A percentile compares a stretch with the other conserved stretches of the same genome.
phyloP scores from a whole-genome alignment of 2,113 vertebrate genomes.

The Kobus ellipsiprymnus region DNA sequence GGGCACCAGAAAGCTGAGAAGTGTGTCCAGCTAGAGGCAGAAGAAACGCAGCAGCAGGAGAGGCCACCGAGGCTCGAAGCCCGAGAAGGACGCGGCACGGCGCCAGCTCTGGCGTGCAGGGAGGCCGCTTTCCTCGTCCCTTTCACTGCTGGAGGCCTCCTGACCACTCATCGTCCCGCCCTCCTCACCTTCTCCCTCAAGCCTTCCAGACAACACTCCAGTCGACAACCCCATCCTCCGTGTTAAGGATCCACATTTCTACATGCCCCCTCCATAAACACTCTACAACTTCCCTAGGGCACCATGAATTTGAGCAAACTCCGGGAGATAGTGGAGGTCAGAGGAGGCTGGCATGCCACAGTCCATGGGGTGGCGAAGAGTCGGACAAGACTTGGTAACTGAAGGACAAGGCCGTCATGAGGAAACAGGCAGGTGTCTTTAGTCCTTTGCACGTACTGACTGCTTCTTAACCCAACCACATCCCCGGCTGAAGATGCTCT shows the following conservation, averaged over 20 bases:
- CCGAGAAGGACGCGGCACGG: rapidly evolving
- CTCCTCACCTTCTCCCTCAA: neutral
- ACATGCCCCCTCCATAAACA: neutral
- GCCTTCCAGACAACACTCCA: neutral
- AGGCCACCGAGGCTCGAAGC: neutral
- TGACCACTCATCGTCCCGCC: no score
- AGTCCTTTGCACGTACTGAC: neutral
- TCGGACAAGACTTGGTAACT: neutral
- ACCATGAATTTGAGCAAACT: neutral
- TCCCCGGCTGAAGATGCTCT: neutral
- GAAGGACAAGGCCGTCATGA: neutral
- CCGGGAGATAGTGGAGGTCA: neutral
- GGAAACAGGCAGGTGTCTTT: neutral
- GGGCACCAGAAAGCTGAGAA: neutral
- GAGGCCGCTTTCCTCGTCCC: neutral
- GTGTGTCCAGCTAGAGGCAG: neutral
- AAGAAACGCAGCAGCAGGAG: neutral
- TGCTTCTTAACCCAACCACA: neutral
- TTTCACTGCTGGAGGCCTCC: neutral
- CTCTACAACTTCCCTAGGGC: neutral
- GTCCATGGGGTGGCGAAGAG: neutral
- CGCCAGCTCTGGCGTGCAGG: rapidly evolving
- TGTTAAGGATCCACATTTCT: neutral
- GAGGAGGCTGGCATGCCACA: neutral
- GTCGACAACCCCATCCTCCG: neutral